A percentile compares a stretch with the other conserved stretches of the same genome.
Evolutionary conservation across 2,888 invertebrate genomes (phyloP).

Genomic region (Noctua pronuba): DNA sequence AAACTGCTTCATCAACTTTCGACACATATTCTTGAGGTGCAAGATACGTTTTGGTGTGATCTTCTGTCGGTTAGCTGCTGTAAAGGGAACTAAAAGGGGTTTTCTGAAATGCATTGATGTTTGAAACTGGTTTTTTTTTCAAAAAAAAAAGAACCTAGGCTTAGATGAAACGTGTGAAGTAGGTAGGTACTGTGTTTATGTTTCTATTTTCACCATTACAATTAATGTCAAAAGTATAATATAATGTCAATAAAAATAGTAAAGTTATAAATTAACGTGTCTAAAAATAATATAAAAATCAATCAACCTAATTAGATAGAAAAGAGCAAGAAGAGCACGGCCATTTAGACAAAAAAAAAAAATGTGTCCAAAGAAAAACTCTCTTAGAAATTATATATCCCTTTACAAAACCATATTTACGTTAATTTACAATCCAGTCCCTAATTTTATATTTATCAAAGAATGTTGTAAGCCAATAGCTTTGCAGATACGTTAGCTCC

Average conservation of each 20-base stretch:
- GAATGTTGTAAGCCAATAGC: slow-evolving; percentile 33
- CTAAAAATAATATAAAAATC: too few species aligned
- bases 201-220: too few species aligned
- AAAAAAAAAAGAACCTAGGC: neutral
- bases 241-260: too few species aligned
- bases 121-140: neutral
- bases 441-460: slow-evolving; percentile 45
- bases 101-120: too few species aligned
- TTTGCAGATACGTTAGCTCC: slow-evolving; percentile 29
- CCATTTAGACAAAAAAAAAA: too few species aligned
- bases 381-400: neutral
- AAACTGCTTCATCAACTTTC: slow-evolving; percentile 79
- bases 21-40: slow-evolving; percentile 60
- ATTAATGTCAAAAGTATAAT: too few species aligned
- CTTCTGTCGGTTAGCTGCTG: slow-evolving; percentile 9
- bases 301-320: neutral
- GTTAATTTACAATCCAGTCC: slow-evolving; percentile 17
- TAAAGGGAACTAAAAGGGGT: too few species aligned
- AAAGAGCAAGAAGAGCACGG: too few species aligned
- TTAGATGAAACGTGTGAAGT: neutral
- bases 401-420: slow-evolving; percentile 11
- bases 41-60: slow-evolving; percentile 35
- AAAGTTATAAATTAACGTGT: too few species aligned
- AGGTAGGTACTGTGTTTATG: neutral
- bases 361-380: neutral